These are phyloP conservation scores for Nasonia giraulti DNA, from an alignment of 1,140 invertebrate genomes.

Conservation along the genomic window DNA sequence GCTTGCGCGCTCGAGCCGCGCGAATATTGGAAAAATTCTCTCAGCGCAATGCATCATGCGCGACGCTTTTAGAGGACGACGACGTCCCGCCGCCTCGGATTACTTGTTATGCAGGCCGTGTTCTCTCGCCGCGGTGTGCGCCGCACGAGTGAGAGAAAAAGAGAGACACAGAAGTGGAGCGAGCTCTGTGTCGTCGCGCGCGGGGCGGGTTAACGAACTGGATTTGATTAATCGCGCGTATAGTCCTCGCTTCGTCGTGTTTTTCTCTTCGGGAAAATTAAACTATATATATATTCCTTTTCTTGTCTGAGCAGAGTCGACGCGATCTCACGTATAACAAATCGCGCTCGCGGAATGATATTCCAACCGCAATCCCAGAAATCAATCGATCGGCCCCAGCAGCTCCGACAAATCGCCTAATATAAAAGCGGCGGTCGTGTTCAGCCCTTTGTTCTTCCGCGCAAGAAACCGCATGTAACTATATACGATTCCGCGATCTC, in stretches of 20 bases:
- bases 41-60: background rate
- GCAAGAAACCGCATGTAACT: background rate
- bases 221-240: background rate
- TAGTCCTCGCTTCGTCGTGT: background rate
- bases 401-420: background rate
- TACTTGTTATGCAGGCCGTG: background rate
- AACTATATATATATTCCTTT: background rate
- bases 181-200: background rate
- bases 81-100: background rate
- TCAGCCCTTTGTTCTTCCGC: background rate
- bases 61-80: background rate
- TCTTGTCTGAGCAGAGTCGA: background rate
- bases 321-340: background rate
- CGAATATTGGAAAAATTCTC: background rate
- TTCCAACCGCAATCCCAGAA: constrained; percentile 12
- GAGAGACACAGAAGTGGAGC: background rate
- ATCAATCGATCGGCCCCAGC: background rate
- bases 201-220: background rate
- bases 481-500: background rate
- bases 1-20: background rate
- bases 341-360: background rate
- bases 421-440: background rate
- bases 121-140: background rate
- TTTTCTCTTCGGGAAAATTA: background rate
- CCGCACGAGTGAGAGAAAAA: background rate